Conservation (phyloP, 2,888 invertebrate genomes). For the Idaea aversata region DNA sequence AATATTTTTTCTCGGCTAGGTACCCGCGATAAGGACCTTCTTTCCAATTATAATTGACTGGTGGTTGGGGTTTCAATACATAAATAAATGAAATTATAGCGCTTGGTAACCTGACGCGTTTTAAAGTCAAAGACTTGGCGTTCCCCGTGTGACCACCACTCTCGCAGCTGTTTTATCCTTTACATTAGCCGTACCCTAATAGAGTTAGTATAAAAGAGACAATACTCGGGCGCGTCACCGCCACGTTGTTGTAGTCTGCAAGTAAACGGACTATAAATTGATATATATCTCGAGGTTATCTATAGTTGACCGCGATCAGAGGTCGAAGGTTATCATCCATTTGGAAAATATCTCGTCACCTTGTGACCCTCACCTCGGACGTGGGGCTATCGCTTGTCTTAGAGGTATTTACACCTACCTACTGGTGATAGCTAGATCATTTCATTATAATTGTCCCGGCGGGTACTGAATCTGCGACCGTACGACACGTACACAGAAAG, state of each 20-base stretch:
- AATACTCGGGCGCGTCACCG: neutral
- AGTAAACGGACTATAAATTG: slow-evolving; percentile 44
- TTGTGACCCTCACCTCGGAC: slow-evolving; percentile 23
- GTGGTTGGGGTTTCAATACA: too few relatives aligned
- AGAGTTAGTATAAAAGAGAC: neutral
- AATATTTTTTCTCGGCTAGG: too few relatives aligned
- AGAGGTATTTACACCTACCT: neutral
- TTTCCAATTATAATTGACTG: too few relatives aligned
- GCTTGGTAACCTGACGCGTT: too few relatives aligned
- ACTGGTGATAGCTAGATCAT: neutral
- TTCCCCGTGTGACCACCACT: too few relatives aligned
- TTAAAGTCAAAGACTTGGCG: too few relatives aligned
- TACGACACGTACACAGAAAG: too few relatives aligned
- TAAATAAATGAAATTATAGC: too few relatives aligned
- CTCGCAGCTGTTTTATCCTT: too few relatives aligned
- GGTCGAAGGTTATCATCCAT: slow-evolving; percentile 45
- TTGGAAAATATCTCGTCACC: slow-evolving; percentile 41
- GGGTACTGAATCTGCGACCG: too few relatives aligned
- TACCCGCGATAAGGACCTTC: too few relatives aligned
- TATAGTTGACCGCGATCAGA: slow-evolving; percentile 13
- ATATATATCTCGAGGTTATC: slow-evolving; percentile 41
- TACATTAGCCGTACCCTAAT: too few relatives aligned
- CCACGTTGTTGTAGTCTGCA: neutral
- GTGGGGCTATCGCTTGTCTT: slow-evolving; percentile 16
- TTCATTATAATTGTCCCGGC: neutral